phyloP scores from a whole-genome alignment of 2,113 vertebrate species.

The Solea solea region DNA sequence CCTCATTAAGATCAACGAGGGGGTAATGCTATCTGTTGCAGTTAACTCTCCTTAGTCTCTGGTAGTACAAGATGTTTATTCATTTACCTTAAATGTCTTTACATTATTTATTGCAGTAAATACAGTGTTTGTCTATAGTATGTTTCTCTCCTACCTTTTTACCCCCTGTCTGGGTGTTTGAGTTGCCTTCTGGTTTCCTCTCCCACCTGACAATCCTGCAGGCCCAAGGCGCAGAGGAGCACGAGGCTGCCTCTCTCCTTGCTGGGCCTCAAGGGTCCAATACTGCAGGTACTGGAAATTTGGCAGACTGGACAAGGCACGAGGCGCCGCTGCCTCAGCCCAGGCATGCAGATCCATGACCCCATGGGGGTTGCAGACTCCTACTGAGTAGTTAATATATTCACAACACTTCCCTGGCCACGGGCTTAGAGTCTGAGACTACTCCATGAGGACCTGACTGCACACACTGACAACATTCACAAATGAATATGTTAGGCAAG shows the following conservation, averaged over 20 bases:
- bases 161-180: constrained; percentile 23
- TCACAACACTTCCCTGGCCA: constrained; percentile 55
- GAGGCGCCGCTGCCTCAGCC: constrained; percentile 47
- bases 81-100: neutral
- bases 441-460: constrained; percentile 42
- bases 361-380: constrained; percentile 53
- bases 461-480: constrained; percentile 63
- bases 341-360: constrained; percentile 57
- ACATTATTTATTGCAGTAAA: neutral
- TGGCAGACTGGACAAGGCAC: constrained; percentile 43
- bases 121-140: neutral
- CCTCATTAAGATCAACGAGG: neutral
- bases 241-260: constrained; percentile 43
- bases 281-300: constrained; percentile 58
- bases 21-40: neutral
- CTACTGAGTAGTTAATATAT: constrained; percentile 62
- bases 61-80: neutral
- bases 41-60: neutral
- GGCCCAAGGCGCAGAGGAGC: constrained; percentile 36
- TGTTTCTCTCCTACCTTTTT: neutral
- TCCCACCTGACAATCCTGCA: constrained; percentile 45
- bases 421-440: constrained; percentile 58
- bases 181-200: constrained; percentile 53
- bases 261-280: constrained; percentile 48
- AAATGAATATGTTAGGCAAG: constrained; percentile 65